Evolutionary conservation across 2,113 vertebrate species (phyloP), one percentile per base, ranked within the genome.

Genomic region (Lasiurus borealis): DNA sequence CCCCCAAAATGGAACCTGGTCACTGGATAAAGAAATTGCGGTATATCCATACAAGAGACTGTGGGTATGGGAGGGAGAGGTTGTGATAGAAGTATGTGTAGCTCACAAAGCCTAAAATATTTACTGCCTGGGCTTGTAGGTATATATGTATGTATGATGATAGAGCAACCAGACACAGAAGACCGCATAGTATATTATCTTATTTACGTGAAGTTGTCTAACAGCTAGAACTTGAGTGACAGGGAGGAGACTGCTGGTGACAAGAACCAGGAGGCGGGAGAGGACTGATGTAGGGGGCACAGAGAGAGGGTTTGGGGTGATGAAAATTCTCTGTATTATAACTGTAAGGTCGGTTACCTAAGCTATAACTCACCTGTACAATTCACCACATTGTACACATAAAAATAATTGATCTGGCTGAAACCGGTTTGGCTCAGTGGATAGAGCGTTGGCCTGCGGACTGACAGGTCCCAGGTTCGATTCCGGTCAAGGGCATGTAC

Each of bases 41-140:
- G 14, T 0, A 9, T 0, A 19, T 15, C 34, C 31, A 31, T 1
- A 66, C 19, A 13, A 19, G 0, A 0, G 8, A 46, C 3, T 10
- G 36, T 6, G 8, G 36, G 57, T 0, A 36, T 9, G 19, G 44
- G 34, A 2, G n/a, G 8, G 18, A 6, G 14, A 2, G 9, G 50
- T 23, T 8, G 8, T 36, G n/a, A 88, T n/a, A 87, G 85, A 94
- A 77, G 36, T 10, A 0, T 23, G 68, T 6, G 0, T 3, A 6
- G 48, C 18, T 93, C 34, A 81, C 40, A 23, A 27, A 52, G 8
- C 75, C 85, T 80, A 66, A 54, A 59, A 34, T 34, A 73, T 19
- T 34, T n/a, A 46, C 40, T 44, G 19, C 10, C 13, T 48, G 23
- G 31, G 16, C 34, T 23, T 40, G 52, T 81, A 16, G 59, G 34